These are phyloP conservation scores for Scomber japonicus DNA, from an alignment of 2,113 vertebrate genomes.

Conservation along the genomic window DNA sequence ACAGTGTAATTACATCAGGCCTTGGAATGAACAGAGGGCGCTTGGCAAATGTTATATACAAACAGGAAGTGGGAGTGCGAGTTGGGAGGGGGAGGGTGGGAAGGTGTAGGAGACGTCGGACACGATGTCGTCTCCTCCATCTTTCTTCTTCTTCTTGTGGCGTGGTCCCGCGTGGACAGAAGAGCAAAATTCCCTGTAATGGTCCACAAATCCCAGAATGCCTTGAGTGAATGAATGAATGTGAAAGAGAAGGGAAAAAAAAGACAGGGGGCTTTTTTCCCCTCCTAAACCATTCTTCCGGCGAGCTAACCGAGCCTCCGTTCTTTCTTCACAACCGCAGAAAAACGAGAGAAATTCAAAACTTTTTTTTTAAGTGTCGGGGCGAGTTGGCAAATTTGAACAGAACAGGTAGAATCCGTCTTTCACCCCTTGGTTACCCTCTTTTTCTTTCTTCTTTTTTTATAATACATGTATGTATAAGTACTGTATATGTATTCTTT, in stretches of 20 bases:
- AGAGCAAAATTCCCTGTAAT: conserved; percentile 34
- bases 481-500: conserved; percentile 67
- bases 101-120: not conserved
- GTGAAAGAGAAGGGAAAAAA: not conserved
- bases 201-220: conserved; percentile 64
- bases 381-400: conserved; percentile 45
- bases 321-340: conserved; percentile 29
- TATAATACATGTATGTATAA: conserved; percentile 71
- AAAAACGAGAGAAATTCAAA: conserved; percentile 22
- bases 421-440: conserved; percentile 29
- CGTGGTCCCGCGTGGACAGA: conserved; percentile 55
- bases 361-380: conserved; percentile 36
- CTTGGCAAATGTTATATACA: conserved; percentile 81
- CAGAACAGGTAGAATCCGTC: conserved; percentile 27
- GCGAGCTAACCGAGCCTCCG: not conserved
- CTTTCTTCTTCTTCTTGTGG: conserved; percentile 36
- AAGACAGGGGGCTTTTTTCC: not conserved
- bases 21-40: conserved; percentile 61
- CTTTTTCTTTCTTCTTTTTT: conserved; percentile 25
- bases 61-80: conserved; percentile 61
- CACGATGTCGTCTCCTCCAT: too few relatives aligned
- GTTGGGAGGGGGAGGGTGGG: not conserved
- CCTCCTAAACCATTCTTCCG: not conserved
- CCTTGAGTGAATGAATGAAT: conserved; percentile 27
- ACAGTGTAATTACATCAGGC: conserved; percentile 64